A percentile compares a stretch with the other conserved stretches of the same genome.
Evolutionary conservation across 1,140 invertebrate species (phyloP).

Genomic region (Bombus waltoni): DNA sequence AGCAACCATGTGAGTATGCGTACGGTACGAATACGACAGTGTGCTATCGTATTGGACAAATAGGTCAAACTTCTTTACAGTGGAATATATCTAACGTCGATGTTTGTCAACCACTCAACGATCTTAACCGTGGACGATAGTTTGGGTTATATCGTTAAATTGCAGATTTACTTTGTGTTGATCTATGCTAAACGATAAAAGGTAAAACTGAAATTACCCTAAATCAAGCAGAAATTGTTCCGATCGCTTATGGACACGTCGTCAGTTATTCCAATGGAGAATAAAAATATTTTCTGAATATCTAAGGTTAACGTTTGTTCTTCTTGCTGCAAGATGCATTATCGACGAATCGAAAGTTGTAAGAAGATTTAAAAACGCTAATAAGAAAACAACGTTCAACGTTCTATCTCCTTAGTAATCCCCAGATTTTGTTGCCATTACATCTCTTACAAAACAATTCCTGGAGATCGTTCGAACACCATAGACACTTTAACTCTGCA

Average conservation of each 20-base stretch:
- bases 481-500: neutral
- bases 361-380: too few species aligned
- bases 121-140: neutral
- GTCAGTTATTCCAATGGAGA: neutral
- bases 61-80: neutral
- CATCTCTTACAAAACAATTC: constrained; percentile 17
- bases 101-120: neutral
- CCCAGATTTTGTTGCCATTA: constrained; percentile 21
- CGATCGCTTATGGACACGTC: neutral
- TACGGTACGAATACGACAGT: neutral
- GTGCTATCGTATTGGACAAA: neutral
- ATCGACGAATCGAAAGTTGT: too few species aligned
- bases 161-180: neutral
- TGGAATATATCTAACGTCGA: neutral
- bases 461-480: constrained; percentile 3
- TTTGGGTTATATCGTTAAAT: neutral
- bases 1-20: neutral
- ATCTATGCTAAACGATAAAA: neutral
- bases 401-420: neutral
- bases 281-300: neutral
- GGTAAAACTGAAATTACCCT: neutral
- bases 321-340: too few species aligned
- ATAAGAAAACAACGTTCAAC: neutral
- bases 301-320: neutral
- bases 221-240: neutral